Base-by-base conservation (phyloP, 35 echinoderm and acorn worm genomes). In the Acanthaster planci region DNA sequence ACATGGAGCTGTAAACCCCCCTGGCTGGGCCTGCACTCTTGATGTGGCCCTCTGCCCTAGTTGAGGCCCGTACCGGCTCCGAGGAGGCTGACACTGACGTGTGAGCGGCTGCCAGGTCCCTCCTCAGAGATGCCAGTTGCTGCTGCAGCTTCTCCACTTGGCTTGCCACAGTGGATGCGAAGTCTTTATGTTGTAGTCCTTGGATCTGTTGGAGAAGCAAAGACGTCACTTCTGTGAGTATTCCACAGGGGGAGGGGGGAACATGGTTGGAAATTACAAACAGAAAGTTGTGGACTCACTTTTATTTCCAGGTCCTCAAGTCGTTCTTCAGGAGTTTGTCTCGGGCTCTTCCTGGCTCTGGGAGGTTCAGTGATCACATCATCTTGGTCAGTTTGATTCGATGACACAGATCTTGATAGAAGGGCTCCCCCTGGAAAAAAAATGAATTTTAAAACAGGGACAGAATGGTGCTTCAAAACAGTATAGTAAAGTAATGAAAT, bases 301-400 rank as follows among this genome's bases (percentile, higher is more conserved):
- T 90, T 80, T 40, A 90, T 23, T 57, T 90, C 87, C 35, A 90
- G 52, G 14, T 84, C 80, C 38, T 90, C 18, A 8, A 90, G 51
- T 40, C 52, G 40, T 21, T 90, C 78, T n/a, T 84, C 87, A 27
- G 76, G 51, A 56, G 77, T 55, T 60, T 21, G 26, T 39, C 14
- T 56, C 67, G 23, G 55, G 27, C 42, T 47, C 42, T 47, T 47
- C 12, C 4, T 47, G 42, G 42, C 42, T 47, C 4, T 47, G 42
- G 12, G 42, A 47, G 42, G 42, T 6, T 47, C 42, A 47, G 42
- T 12, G 42, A 47, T 47, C 42, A 4, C 4, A 6, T 47, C 12
- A 47, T 47, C 42, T 12, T 47, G 42, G 42, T 47, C 42, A 47
- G 42, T 47, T 47, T 47, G 42, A 47, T 47, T 47, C 12, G 42